phyloP scores from a whole-genome alignment of 23 tunicate genomes.

The Halocynthia roretzi region DNA sequence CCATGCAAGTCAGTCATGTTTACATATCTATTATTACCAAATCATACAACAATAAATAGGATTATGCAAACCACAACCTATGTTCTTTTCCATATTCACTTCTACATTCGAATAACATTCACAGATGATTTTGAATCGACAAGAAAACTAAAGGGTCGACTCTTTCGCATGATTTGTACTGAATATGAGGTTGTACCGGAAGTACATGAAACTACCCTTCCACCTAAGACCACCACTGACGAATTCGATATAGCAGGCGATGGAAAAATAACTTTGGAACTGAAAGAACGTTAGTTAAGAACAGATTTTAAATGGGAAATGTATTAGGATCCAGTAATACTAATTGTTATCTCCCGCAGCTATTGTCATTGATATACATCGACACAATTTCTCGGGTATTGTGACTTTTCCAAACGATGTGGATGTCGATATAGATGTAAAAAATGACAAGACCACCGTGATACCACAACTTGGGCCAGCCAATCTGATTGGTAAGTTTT shows the following conservation, averaged over 20 bases:
- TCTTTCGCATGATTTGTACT: slow-evolving; percentile 58
- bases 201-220: background rate
- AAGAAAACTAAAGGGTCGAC: slow-evolving; percentile 56
- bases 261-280: background rate
- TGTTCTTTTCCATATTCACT: background rate
- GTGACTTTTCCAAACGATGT: background rate
- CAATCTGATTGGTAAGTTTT: no score
- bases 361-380: no score
- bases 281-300: background rate
- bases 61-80: background rate
- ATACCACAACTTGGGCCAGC: no score
- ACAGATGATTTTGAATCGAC: slow-evolving; percentile 71
- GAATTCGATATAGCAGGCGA: slow-evolving; percentile 9
- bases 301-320: no score
- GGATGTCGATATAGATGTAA: background rate
- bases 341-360: no score
- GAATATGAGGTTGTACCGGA: slow-evolving; percentile 2
- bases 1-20: slow-evolving; percentile 30
- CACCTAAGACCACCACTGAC: background rate
- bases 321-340: no score
- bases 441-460: no score
- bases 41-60: background rate
- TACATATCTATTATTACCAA: background rate
- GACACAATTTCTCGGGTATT: background rate
- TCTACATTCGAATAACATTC: no score